phyloP scores from a whole-genome alignment of 1,140 invertebrate species.

The Bombus pyrosoma region DNA sequence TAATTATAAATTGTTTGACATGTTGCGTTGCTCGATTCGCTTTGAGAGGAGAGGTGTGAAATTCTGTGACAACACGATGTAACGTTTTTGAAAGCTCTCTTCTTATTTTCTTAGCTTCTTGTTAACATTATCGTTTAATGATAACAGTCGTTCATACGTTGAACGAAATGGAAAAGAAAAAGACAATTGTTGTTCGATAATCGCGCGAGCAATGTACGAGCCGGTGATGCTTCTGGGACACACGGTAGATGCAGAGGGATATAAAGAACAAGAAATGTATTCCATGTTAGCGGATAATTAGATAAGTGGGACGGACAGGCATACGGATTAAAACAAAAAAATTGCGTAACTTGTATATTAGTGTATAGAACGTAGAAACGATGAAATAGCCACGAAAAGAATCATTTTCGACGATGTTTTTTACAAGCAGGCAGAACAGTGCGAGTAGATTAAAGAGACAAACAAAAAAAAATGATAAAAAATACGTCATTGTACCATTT shows the following conservation, averaged over 20 bases:
- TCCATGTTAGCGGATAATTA: constrained; percentile 76
- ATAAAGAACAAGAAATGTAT: constrained; percentile 74
- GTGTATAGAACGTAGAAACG: constrained; percentile 83
- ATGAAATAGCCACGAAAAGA: constrained; percentile 80
- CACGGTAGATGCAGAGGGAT: constrained; percentile 61
- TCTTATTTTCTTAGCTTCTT: constrained; percentile 19
- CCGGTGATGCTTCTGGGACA: constrained; percentile 69
- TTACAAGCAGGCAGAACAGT: constrained; percentile 81
- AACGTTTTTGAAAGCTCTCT: constrained; percentile 25
- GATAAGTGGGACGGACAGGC: constrained; percentile 80
- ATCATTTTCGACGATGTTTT: constrained; percentile 83
- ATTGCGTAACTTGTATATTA: constrained; percentile 83
- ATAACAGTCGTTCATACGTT: not conserved
- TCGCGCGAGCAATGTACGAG: constrained; percentile 64
- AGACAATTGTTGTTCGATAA: not conserved
- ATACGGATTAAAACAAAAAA: constrained; percentile 73
- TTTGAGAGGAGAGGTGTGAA: not conserved
- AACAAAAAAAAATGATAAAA: constrained; percentile 62
- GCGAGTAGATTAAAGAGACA: constrained; percentile 74
- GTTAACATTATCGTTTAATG: not conserved
- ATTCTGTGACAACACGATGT: not conserved
- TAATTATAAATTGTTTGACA: constrained; percentile 35
- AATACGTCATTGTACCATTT: constrained; percentile 62
- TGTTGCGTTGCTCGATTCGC: constrained; percentile 25
- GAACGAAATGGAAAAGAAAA: not conserved